Conservation (phyloP, 2,888 invertebrate genomes). For the Lycophotia porphyrea region DNA sequence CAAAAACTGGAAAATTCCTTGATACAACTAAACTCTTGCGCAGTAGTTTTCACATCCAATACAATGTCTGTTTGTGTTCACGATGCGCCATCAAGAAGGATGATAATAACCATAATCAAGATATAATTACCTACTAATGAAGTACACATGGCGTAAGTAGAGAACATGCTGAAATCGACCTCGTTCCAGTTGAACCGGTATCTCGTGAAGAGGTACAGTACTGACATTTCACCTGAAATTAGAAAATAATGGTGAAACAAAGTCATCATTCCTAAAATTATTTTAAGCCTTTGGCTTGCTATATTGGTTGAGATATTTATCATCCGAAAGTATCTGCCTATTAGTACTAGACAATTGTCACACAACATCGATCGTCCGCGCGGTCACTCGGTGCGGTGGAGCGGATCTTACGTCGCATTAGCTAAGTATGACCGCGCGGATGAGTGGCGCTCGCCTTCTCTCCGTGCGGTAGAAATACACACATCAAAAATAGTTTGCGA, state of each 20-base stretch:
- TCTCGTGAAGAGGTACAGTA: conserved; percentile 95
- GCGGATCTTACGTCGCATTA: too few relatives aligned
- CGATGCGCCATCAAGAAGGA: neutral
- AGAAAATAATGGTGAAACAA: conserved; percentile 3
- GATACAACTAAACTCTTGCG: neutral
- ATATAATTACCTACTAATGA: conserved; percentile 93
- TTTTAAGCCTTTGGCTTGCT: neutral
- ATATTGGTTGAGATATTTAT: neutral
- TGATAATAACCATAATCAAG: conserved; percentile 12
- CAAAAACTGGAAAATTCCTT: conserved; percentile 12
- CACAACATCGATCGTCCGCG: neutral
- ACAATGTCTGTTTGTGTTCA: neutral
- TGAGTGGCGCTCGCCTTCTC: neutral
- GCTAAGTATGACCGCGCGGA: neutral
- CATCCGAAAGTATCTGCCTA: neutral
- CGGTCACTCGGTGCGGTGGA: too few relatives aligned
- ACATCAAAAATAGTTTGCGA: too few relatives aligned
- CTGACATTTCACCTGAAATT: conserved; percentile 95
- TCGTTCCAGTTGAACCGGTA: conserved; percentile 97
- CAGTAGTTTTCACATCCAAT: conserved; percentile 9
- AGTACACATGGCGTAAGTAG: conserved; percentile 95
- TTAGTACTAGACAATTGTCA: neutral
- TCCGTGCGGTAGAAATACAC: too few relatives aligned
- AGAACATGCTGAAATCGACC: conserved; percentile 96
- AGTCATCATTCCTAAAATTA: neutral